Conservation (phyloP, 2,797 vertebrate species). For the Triplophysa yarkandensis region DNA sequence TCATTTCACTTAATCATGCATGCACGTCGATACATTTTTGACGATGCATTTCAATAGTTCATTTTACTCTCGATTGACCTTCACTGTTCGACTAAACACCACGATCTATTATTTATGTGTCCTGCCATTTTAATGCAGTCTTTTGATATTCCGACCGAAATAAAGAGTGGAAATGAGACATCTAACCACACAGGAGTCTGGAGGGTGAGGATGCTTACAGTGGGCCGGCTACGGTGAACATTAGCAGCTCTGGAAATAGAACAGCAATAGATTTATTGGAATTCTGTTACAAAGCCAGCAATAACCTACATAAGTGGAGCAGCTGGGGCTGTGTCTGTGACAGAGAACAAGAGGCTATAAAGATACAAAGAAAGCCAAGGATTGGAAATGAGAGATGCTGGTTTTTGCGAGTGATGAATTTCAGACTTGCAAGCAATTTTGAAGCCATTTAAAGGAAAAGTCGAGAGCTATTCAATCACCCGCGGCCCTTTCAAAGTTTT, state of each 20-base stretch:
- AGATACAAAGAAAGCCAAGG: conserved; percentile 35
- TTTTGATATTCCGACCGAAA: conserved; percentile 15
- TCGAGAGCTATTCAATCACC: background rate
- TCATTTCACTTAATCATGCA: conserved; percentile 33
- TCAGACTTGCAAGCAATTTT: conserved; percentile 38
- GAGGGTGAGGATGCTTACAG: conserved; percentile 22
- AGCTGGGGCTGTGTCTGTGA: conserved; percentile 52
- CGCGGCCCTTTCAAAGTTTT: background rate
- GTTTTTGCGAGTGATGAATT: conserved; percentile 19
- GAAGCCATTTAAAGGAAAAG: conserved; percentile 16
- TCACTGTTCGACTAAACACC: conserved; percentile 24
- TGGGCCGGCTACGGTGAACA: conserved; percentile 25
- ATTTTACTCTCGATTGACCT: conserved; percentile 35
- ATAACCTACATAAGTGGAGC: conserved; percentile 53
- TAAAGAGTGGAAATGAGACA: conserved; percentile 27
- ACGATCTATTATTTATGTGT: conserved; percentile 27
- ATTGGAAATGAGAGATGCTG: conserved; percentile 31
- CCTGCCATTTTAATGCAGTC: conserved; percentile 14
- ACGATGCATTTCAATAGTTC: conserved; percentile 29
- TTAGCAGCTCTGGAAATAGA: conserved; percentile 54
- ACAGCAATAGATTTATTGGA: conserved; percentile 54
- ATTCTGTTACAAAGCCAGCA: conserved; percentile 53
- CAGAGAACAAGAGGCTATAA: conserved; percentile 38
- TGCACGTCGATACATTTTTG: conserved; percentile 21
- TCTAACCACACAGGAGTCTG: conserved; percentile 18